phyloP scores from a whole-genome alignment of 2,888 invertebrate genomes.

The Drosophila barbarae region DNA sequence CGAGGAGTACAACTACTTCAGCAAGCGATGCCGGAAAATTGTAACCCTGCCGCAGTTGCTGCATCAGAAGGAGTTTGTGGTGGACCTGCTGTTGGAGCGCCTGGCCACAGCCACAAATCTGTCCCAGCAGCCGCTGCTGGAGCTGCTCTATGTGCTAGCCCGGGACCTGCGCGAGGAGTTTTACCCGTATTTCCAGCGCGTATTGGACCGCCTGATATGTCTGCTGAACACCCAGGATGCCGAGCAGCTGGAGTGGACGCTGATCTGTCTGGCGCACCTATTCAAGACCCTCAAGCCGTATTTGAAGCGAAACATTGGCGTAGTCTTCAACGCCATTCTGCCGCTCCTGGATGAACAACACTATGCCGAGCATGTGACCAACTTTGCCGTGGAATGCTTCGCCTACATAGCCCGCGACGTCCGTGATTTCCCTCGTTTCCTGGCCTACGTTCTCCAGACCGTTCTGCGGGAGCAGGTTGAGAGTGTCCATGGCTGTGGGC shows the following conservation, averaged over 20 bases:
- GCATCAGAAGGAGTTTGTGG: slow-evolving; percentile 88
- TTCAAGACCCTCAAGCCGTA: slow-evolving; percentile 94
- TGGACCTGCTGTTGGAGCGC: slow-evolving; percentile 86
- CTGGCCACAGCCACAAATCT: slow-evolving; percentile 86
- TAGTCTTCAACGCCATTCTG: slow-evolving; percentile 85
- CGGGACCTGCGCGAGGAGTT: slow-evolving; percentile 94
- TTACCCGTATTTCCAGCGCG: slow-evolving; percentile 89
- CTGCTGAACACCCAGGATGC: slow-evolving; percentile 88
- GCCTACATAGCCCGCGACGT: slow-evolving; percentile 95
- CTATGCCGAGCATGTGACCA: slow-evolving; percentile 89
- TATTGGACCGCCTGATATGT: slow-evolving; percentile 87
- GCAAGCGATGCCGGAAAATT: slow-evolving; percentile 86
- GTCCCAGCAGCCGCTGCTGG: slow-evolving; percentile 89
- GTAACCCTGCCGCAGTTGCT: slow-evolving; percentile 92
- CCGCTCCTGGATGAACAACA: slow-evolving; percentile 89
- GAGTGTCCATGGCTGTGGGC: slow-evolving; percentile 89
- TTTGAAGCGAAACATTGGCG: slow-evolving; percentile 88
- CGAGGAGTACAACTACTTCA: slow-evolving; percentile 88
- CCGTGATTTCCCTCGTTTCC: slow-evolving; percentile 87
- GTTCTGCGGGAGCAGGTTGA: slow-evolving; percentile 86
- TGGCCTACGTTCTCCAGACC: slow-evolving; percentile 85
- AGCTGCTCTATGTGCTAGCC: slow-evolving; percentile 90
- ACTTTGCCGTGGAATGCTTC: slow-evolving; percentile 97
- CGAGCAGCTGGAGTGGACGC: slow-evolving; percentile 91
- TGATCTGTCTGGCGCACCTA: slow-evolving; percentile 91